Evolutionary conservation across 2,888 invertebrate species (phyloP).

Genomic region (Lottia gigantea): DNA sequence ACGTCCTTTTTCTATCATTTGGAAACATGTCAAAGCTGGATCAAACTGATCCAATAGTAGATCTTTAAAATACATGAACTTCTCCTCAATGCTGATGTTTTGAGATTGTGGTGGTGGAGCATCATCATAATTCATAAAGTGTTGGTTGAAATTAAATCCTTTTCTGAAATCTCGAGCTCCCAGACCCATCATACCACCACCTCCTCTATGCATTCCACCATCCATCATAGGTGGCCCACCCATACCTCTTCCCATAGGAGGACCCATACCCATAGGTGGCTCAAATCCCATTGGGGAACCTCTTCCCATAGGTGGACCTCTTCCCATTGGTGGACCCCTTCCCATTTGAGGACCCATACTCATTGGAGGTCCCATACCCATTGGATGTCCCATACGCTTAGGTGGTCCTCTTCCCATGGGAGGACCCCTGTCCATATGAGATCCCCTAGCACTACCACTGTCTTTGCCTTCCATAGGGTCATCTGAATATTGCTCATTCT

Average conservation of each 20-base stretch:
- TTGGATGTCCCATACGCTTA: not conserved
- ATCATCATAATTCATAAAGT: not conserved
- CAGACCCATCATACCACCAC: no score
- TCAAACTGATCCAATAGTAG: not conserved
- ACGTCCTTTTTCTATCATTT: not conserved
- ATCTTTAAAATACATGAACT: not conserved
- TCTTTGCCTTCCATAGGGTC: not conserved
- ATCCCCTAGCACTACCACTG: not conserved
- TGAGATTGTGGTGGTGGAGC: not conserved
- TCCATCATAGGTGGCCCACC: no score
- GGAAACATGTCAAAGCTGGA: not conserved
- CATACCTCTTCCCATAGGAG: not conserved
- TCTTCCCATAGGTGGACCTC: not conserved
- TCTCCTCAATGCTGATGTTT: conserved; percentile 7
- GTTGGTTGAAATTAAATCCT: no score
- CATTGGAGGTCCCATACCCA: not conserved
- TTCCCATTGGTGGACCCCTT: not conserved
- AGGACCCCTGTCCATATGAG: not conserved
- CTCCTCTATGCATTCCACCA: no score
- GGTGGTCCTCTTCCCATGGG: not conserved
- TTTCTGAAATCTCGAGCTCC: no score
- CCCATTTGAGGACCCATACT: not conserved
- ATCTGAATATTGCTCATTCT: not conserved
- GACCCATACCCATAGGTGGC: not conserved
- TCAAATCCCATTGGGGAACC: not conserved